Percentiles rank a stretch among this genome's conserved stretches.
These are phyloP conservation scores for Trididemnum nubilum DNA, from an alignment of 23 tunicate species.

Conservation along the genomic window DNA sequence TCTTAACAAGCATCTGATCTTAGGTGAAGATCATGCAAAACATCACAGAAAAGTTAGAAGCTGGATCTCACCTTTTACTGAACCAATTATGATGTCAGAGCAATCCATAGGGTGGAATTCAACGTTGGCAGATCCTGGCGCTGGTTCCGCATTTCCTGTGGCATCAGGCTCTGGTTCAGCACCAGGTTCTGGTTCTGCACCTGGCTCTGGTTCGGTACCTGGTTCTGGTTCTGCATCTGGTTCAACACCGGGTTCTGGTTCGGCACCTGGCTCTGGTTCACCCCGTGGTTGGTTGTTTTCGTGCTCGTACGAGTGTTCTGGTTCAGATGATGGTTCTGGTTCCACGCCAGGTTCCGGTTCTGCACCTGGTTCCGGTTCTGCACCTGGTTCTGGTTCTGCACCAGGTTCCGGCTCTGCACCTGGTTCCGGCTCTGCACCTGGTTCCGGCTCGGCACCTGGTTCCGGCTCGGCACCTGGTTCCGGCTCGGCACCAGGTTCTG, in stretches of 20 bases:
- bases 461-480: constrained; percentile 23
- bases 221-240: constrained; percentile 40
- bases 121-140: constrained; percentile 18
- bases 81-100: constrained; percentile 65
- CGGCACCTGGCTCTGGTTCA: constrained; percentile 33
- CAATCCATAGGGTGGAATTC: constrained; percentile 77
- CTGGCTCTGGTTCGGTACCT: constrained; percentile 40
- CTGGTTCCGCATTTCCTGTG: constrained; percentile 27
- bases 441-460: constrained; percentile 21
- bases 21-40: too few relatives aligned
- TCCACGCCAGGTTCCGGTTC: constrained; percentile 45
- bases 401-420: constrained; percentile 4
- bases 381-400: constrained; percentile 35
- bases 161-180: constrained; percentile 40
- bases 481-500: constrained; percentile 38
- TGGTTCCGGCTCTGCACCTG: constrained; percentile 10
- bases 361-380: constrained; percentile 29
- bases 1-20: too few relatives aligned
- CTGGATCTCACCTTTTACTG: constrained; percentile 71
- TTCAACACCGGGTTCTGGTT: constrained; percentile 21
- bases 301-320: background rate
- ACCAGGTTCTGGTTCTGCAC: constrained; percentile 16
- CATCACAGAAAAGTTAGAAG: too few relatives aligned
- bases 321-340: constrained; percentile 39
- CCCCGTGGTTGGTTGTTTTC: constrained; percentile 25